A percentile compares a stretch with the other conserved stretches of the same genome.
Evolutionary conservation across 2,113 vertebrate genomes (phyloP).

Genomic region (Elgaria multicarinata): DNA sequence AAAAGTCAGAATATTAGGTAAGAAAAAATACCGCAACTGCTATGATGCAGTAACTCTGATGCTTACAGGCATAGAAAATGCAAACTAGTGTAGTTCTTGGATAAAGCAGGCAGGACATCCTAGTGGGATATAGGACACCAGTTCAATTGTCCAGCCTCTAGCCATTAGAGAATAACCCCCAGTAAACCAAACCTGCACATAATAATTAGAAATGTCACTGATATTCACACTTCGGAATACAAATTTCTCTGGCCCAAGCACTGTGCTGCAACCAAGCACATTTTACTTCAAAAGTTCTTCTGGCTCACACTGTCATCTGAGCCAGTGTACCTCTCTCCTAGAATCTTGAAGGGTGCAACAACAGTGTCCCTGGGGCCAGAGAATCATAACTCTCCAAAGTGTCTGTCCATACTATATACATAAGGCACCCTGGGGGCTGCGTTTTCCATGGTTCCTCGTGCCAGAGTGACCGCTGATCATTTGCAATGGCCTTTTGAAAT

Average conservation of each 20-base stretch:
- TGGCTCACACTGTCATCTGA: not conserved
- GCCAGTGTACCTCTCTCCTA: not conserved
- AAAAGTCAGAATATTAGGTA: not conserved
- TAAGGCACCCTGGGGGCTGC: no score
- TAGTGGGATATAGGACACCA: not conserved
- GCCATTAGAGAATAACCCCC: not conserved
- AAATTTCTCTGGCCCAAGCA: not conserved
- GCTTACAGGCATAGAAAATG: not conserved
- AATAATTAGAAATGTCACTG: not conserved
- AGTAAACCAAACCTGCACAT: not conserved
- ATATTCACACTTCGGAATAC: not conserved
- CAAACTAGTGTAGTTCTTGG: not conserved
- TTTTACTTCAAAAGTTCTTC: not conserved
- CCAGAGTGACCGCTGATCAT: no score
- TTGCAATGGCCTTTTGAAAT: no score
- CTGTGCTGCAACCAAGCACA: not conserved
- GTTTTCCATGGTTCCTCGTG: no score
- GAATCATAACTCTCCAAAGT: not conserved
- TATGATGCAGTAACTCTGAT: not conserved
- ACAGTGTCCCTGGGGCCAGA: not conserved
- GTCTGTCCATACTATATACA: not conserved
- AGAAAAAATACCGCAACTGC: not conserved
- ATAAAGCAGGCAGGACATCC: not conserved
- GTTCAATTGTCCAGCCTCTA: not conserved
- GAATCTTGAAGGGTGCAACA: not conserved